These are phyloP conservation scores for Microcebus ravelobensis DNA, from an alignment of 2,113 vertebrate species.

Conservation along the genomic window DNA sequence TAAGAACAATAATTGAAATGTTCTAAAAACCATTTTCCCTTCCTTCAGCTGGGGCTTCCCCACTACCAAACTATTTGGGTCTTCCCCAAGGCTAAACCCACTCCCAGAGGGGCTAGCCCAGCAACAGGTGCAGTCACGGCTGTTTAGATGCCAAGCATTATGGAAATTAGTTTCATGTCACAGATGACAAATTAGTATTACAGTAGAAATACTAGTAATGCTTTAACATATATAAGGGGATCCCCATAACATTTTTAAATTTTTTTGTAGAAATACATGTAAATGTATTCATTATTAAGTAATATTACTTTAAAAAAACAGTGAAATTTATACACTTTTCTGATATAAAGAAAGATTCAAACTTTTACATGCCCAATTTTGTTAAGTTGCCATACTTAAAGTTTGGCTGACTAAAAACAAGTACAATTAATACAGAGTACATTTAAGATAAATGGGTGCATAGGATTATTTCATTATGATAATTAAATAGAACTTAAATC, in stretches of 20 bases:
- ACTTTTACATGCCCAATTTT: not conserved
- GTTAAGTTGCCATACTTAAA: slow-evolving; percentile 2
- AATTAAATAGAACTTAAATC: not conserved
- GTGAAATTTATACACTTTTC: not conserved
- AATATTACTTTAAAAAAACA: not conserved
- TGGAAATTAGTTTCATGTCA: slow-evolving; percentile 8
- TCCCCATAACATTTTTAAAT: not conserved
- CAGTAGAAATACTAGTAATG: not conserved
- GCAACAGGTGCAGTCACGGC: slow-evolving; percentile 46
- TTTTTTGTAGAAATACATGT: not conserved
- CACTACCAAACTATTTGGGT: not conserved
- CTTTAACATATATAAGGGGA: not conserved
- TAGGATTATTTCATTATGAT: not conserved
- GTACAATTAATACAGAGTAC: not conserved
- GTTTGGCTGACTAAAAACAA: not conserved
- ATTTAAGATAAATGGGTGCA: not conserved
- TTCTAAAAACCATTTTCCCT: not conserved
- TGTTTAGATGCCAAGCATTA: slow-evolving; percentile 9
- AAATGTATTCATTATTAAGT: not conserved
- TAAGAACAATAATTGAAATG: slow-evolving; percentile 17
- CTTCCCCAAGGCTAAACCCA: not conserved
- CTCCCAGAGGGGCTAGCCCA: not conserved
- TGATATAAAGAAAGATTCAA: not conserved
- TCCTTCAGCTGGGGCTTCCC: not conserved
- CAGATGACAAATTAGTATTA: slow-evolving; percentile 9